Conservation (phyloP, 2,888 invertebrate species). For the Ypsolopha scabrella region DNA sequence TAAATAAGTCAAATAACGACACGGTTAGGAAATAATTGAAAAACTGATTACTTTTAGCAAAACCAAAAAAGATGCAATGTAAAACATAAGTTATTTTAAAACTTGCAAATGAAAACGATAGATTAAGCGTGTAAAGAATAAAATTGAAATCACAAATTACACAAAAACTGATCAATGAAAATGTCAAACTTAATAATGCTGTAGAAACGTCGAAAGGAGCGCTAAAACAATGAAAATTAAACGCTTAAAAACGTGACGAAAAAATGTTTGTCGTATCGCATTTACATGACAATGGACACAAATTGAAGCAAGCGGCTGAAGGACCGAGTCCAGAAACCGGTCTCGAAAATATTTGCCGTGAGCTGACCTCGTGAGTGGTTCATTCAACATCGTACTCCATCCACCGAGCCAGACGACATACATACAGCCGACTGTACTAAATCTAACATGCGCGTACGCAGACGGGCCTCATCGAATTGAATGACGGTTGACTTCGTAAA, state of each 20-base stretch:
- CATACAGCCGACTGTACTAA: neutral
- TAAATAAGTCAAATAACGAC: neutral
- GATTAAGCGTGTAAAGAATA: no score
- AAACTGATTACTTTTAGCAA: neutral
- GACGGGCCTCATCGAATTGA: no score
- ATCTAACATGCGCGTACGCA: no score
- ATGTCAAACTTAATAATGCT: neutral
- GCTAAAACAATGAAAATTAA: no score
- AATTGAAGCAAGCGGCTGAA: neutral
- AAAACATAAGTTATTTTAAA: no score
- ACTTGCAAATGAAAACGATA: no score
- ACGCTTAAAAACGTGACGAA: no score
- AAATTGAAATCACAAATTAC: neutral
- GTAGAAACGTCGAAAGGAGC: no score
- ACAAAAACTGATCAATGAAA: neutral
- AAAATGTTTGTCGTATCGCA: neutral
- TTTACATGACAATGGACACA: conserved; percentile 9
- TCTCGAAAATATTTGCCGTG: conserved; percentile 16
- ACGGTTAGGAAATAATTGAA: neutral
- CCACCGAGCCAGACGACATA: neutral
- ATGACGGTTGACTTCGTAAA: no score
- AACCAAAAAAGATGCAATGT: neutral
- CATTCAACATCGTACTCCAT: conserved; percentile 12
- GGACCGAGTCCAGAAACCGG: conserved; percentile 14
- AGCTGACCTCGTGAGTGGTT: conserved; percentile 19